Evolutionary conservation across 2,797 vertebrate genomes (phyloP), one percentile per base, ranked within the genome.

Genomic region (Sebastes miniatus): DNA sequence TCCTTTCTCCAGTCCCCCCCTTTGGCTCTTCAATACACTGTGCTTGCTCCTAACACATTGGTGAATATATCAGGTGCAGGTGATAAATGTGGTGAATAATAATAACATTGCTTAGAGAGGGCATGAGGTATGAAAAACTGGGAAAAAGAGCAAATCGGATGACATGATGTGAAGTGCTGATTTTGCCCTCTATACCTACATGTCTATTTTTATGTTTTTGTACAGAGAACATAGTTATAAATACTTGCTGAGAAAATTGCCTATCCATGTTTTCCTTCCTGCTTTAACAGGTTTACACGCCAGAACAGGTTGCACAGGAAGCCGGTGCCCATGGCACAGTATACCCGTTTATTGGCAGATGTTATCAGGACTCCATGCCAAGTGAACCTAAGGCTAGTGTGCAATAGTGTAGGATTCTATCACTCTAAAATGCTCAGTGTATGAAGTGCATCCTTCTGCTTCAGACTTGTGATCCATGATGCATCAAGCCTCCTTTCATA

Each of bases 321-420:
- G 64, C 61, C 3, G 8, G 20, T 54, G 73, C 69, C 72, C 8
- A 31, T 73, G 64, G 80, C 25, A 34, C 54, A 62, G 68, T 72
- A 73, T 32, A 57, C 66, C 62, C 16, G 6, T 85, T 79, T 73
- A 68, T 54, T 76, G 69, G 43, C 64, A 78, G 76, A 72, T 78
- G 59, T 59, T 86, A 72, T 66, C 57, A 54, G 54, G 69, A 73
- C 39, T 73, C 14, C n/a, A 65, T 81, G 75, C 69, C 73, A 77
- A 82, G 72, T 72, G 27, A 69, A 79, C 75, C 70, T 24, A 34
- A 66, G 79, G 73, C 58, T 47, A 61, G 27, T 64, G 43, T 70
- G 70, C 61, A 81, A 32, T 36, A 22, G 39, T 56, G 56, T 54
- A 67, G 5, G 8, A 69, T 43, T 81, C 13, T n/a, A 31, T 74